Evolutionary conservation across 1,140 invertebrate species (phyloP).

Genomic region (Chironomus striatipennis): DNA sequence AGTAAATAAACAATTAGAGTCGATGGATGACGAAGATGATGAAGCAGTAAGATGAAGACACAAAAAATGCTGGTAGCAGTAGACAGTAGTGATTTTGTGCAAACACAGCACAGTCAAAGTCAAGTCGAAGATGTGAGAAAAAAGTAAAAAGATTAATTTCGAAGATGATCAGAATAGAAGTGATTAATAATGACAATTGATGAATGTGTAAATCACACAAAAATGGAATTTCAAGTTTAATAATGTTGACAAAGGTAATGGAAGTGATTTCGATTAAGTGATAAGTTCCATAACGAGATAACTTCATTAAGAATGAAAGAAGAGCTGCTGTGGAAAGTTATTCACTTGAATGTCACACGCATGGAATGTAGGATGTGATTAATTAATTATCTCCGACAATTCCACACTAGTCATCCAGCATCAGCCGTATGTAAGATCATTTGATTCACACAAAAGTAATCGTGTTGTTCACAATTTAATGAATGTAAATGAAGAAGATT

Average conservation of each 20-base stretch:
- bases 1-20: no score
- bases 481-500: no score
- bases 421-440: no score
- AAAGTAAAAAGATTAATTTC: background rate
- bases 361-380: background rate
- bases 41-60: no score
- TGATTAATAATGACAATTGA: background rate
- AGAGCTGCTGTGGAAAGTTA: background rate
- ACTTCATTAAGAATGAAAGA: background rate
- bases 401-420: background rate
- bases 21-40: no score
- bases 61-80: no score
- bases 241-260: slow-evolving; percentile 6
- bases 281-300: slow-evolving; percentile 13
- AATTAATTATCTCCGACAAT: slow-evolving; percentile 8
- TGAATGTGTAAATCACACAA: background rate
- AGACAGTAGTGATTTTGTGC: no score
- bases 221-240: background rate
- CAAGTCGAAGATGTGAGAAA: background rate
- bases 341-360: background rate
- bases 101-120: background rate
- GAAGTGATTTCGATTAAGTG: background rate
- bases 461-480: no score
- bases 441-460: no score
- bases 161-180: background rate